Conservation (phyloP, 2,113 vertebrate genomes). For the Acinonyx jubatus region DNA sequence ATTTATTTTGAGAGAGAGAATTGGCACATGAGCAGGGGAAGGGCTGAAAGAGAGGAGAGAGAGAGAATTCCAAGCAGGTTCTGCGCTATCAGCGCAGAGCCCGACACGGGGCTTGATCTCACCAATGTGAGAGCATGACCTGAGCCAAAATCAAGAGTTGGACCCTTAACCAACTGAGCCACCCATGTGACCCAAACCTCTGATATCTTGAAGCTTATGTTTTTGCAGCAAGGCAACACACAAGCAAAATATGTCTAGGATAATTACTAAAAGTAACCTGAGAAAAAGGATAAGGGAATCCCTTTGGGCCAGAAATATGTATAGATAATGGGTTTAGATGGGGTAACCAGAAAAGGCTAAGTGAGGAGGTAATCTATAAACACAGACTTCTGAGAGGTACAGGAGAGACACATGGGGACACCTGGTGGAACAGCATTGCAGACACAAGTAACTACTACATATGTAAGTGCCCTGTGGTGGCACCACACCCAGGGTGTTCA, state of each 20-base stretch:
- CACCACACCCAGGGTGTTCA: not conserved
- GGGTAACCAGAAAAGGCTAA: not conserved
- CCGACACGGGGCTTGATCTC: too few species aligned
- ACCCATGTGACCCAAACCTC: not conserved
- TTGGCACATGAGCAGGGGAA: too few species aligned
- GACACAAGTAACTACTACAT: not conserved
- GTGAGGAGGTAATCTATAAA: not conserved
- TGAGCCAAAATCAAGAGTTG: too few species aligned
- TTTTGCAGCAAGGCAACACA: not conserved
- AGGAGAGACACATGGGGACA: not conserved
- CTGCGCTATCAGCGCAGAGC: too few species aligned
- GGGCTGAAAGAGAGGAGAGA: too few species aligned
- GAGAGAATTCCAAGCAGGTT: too few species aligned
- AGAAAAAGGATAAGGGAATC: not conserved
- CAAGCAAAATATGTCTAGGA: not conserved
- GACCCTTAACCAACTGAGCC: too few species aligned
- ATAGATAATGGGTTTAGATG: not conserved
- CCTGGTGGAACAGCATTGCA: not conserved
- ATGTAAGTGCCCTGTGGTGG: not conserved
- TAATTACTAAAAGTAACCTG: not conserved
- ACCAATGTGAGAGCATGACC: too few species aligned
- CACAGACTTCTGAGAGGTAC: not conserved
- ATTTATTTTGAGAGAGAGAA: too few species aligned
- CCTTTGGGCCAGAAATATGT: not conserved
- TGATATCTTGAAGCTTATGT: not conserved